Conservation (phyloP, 2,797 vertebrate genomes). For the Clarias laeviceps region DNA sequence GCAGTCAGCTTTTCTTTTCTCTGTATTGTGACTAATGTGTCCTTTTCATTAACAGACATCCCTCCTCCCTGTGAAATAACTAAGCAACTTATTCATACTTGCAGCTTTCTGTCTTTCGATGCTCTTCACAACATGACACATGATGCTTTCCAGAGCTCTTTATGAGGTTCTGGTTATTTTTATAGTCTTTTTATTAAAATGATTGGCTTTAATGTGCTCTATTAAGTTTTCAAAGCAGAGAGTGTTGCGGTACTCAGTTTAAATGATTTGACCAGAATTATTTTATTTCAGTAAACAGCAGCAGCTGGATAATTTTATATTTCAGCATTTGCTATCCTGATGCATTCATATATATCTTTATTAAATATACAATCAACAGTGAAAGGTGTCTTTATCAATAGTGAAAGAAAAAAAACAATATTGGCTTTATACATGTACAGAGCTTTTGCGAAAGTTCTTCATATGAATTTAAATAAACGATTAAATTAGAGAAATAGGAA, state of each 20-base stretch:
- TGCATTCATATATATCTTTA: background rate
- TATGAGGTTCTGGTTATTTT: background rate
- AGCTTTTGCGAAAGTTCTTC: no score
- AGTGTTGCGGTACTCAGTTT: background rate
- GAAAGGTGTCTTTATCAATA: background rate
- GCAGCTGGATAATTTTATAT: background rate
- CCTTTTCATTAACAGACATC: conserved; percentile 40
- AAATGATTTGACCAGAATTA: background rate
- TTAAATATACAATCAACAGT: background rate
- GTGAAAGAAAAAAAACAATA: background rate
- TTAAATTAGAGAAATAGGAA: no score
- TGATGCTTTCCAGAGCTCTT: conserved; percentile 17
- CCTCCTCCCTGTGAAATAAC: conserved; percentile 48
- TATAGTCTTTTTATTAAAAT: background rate
- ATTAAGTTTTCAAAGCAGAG: background rate
- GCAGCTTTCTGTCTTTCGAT: conserved; percentile 29
- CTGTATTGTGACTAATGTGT: conserved; percentile 48
- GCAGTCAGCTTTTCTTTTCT: conserved; percentile 37
- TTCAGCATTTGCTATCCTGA: no score
- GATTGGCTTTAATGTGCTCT: no score
- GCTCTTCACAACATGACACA: background rate
- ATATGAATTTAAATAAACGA: no score
- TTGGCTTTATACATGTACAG: background rate
- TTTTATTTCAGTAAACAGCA: background rate
- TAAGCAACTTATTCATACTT: conserved; percentile 36